phyloP scores from a whole-genome alignment of 1,140 invertebrate species.

The Hyles euphorbiae region DNA sequence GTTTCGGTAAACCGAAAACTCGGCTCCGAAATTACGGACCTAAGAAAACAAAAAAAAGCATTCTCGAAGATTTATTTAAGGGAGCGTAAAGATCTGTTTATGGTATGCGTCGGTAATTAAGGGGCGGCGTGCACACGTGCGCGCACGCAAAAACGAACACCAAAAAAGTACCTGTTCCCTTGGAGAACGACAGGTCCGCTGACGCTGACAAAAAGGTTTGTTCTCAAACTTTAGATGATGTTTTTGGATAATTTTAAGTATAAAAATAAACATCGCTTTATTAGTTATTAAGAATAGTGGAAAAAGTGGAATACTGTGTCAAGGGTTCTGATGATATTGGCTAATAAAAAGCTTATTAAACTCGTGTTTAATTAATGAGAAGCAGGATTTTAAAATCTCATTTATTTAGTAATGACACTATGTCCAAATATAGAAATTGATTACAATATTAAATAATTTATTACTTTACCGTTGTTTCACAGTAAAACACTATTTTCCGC shows the following conservation, averaged over 20 bases:
- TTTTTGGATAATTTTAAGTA: background rate
- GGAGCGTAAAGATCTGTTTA: conserved; percentile 75
- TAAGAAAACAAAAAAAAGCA: conserved; percentile 66
- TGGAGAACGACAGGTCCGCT: conserved; percentile 65
- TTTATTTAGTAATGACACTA: no score
- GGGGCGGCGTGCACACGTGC: conserved; percentile 66
- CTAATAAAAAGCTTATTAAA: no score
- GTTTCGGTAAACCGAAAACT: conserved; percentile 54
- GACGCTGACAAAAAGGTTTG: conserved; percentile 40
- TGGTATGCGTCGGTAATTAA: conserved; percentile 73
- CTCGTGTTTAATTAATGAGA: no score
- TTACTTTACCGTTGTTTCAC: no score
- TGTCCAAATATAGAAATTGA: no score
- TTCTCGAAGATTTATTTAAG: conserved; percentile 72
- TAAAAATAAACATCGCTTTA: no score
- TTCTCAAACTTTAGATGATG: conserved; percentile 47
- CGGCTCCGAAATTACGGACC: conserved; percentile 58
- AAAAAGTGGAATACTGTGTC: no score
- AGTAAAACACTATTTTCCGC: no score
- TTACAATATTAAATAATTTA: no score
- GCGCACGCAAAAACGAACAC: conserved; percentile 59
- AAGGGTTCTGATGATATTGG: no score
- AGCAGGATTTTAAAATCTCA: no score
- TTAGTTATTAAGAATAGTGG: no score
- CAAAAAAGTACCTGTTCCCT: conserved; percentile 69